These are phyloP conservation scores for Lamellibrachia columna DNA, from an alignment of 2,888 invertebrate species.

Conservation along the genomic window DNA sequence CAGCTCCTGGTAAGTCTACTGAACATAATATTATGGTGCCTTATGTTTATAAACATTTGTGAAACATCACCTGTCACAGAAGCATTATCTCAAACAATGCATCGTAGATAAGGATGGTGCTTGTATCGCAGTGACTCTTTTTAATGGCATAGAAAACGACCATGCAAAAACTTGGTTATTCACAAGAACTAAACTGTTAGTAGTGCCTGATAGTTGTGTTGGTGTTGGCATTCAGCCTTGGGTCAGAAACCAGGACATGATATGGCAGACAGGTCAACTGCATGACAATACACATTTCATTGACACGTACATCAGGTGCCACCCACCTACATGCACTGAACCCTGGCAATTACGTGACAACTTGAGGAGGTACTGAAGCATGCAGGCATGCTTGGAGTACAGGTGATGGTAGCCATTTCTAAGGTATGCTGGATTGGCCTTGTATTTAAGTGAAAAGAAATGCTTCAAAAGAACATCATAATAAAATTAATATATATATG, in stretches of 20 bases:
- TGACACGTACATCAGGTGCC: not conserved
- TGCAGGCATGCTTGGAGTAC: not conserved
- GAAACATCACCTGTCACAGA: not conserved
- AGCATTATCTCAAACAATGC: conserved; percentile 1
- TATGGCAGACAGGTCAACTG: not conserved
- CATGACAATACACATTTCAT: not conserved
- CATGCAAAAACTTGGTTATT: not conserved
- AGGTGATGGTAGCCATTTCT: not conserved
- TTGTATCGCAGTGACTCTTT: not conserved
- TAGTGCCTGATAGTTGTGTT: not conserved
- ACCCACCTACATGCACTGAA: not conserved
- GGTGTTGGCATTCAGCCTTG: not conserved
- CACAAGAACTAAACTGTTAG: not conserved
- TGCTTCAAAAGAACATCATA: not conserved
- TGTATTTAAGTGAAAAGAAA: not conserved
- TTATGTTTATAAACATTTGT: not conserved
- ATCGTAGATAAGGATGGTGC: not conserved
- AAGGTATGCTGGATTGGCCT: not conserved
- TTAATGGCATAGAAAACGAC: not conserved
- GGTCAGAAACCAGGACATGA: not conserved
- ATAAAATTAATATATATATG: not conserved
- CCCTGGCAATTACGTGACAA: not conserved
- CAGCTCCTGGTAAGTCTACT: too few relatives aligned
- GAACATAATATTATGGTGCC: too few relatives aligned
- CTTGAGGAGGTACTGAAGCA: not conserved